Evolutionary conservation across 2,113 vertebrate species (phyloP).

Genomic region (Muscicapa adusta): DNA sequence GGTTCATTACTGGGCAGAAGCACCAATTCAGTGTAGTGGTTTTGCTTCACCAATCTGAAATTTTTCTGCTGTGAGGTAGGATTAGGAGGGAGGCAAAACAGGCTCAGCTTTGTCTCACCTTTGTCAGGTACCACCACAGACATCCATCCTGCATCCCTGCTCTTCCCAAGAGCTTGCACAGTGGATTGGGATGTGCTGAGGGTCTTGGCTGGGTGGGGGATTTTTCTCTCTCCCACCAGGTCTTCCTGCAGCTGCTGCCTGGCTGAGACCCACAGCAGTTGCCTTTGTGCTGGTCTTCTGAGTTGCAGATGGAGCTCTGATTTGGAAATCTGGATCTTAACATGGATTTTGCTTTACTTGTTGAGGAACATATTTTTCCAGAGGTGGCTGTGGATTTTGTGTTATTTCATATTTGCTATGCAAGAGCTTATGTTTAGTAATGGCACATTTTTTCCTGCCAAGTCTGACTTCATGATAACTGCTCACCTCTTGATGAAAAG

Average conservation of each 20-base stretch:
- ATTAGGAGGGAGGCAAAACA: too few species aligned
- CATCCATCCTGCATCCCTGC: not conserved
- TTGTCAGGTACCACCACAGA: too few species aligned
- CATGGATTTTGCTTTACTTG: not conserved
- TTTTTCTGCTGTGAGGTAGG: too few species aligned
- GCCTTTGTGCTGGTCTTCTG: not conserved
- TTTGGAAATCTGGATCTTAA: not conserved
- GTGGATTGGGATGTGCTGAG: not conserved
- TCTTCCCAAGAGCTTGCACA: not conserved
- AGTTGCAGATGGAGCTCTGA: not conserved
- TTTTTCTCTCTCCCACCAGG: not conserved
- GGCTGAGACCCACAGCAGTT: not conserved
- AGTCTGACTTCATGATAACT: not conserved
- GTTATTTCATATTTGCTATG: not conserved
- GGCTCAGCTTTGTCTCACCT: too few species aligned
- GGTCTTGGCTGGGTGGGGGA: not conserved
- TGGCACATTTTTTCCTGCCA: not conserved
- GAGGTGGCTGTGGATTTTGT: not conserved
- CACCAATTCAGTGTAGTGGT: too few species aligned
- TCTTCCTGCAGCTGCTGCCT: not conserved
- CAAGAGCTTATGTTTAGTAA: not conserved
- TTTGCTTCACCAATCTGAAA: too few species aligned
- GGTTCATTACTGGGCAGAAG: too few species aligned
- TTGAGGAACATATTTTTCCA: not conserved
- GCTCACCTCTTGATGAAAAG: not conserved